Evolutionary conservation across 2,113 vertebrate genomes (phyloP), one percentile per base, ranked within the genome.

Genomic region (Pseudorectes ferrugineus): DNA sequence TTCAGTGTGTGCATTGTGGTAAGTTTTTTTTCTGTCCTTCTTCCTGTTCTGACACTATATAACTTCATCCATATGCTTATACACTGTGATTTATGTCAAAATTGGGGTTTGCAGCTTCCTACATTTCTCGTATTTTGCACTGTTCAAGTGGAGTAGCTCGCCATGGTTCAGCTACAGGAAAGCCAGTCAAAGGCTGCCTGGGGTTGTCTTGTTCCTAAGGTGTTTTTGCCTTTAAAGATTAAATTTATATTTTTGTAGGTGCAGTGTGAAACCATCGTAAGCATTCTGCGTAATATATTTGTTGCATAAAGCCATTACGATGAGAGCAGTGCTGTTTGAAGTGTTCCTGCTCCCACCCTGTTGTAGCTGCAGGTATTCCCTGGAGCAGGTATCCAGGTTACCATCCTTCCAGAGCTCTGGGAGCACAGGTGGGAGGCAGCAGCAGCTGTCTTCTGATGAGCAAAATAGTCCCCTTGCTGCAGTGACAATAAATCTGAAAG

Each of bases 351-450:
- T 95, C 21, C 38, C 1, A 5, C 36, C 28, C 29, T 78, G 54
- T 2, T 0, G 28, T 73, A 91, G 54, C 85, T 77, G 51, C 70
- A 75, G 78, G 42, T 89, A 93, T 96, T 93, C 89, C 58, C 77
- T 70, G 75, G 78, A 71, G 89, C 67, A 96, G 58, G 45, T 95
- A 76, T 76, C 92, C 81, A 85, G 87, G 89, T 94, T 95, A 88
- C 77, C 71, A 36, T 85, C 66, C 19, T 89, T 68, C 42, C 80
- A 66, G 63, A 92, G 65, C 59, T 45, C 51, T 59, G 14, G 45
- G 49, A 89, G 78, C 35, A 55, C 6, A 17, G 55, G 62, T 68
- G 52, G 80, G 51, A 71, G 79, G 65, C 76, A 57, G 40, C 54
- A 95, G 65, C 11, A 3, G 75, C 63, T 82, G 85, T 75, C 46